These are phyloP conservation scores for Meghimatium bilineatum DNA, from an alignment of 2,888 invertebrate species.

Conservation along the genomic window DNA sequence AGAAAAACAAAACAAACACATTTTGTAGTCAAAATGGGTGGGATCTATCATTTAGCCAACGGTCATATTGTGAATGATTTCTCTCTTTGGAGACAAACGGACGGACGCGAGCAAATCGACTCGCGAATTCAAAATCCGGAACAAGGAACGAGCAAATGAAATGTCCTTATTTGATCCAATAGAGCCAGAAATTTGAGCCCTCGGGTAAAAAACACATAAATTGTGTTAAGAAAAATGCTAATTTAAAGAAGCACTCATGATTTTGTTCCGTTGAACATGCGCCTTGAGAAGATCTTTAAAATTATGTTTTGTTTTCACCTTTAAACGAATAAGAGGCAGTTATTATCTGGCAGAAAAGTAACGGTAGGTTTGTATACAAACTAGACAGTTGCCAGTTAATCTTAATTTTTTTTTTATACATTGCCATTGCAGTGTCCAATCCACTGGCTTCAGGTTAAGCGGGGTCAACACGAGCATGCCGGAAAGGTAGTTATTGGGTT, in stretches of 20 bases:
- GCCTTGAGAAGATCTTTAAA: not conserved
- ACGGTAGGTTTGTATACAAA: slow-evolving; percentile 3
- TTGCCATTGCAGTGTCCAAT: not conserved
- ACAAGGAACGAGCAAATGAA: not conserved
- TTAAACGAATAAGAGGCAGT: not conserved
- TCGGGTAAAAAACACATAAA: not conserved
- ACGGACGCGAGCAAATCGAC: not conserved
- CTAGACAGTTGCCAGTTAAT: slow-evolving; percentile 5
- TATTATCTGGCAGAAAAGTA: slow-evolving; percentile 11
- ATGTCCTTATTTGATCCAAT: not conserved
- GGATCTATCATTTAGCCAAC: not conserved
- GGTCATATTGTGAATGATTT: not conserved
- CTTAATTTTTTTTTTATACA: not conserved
- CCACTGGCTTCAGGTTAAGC: not conserved
- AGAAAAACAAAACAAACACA: not conserved
- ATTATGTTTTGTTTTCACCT: not conserved
- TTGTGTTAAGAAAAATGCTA: not conserved
- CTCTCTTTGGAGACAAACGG: not conserved
- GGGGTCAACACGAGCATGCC: not conserved
- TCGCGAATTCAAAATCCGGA: not conserved
- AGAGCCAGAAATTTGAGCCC: not conserved
- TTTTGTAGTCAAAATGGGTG: not conserved
- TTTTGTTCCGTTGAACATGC: not conserved
- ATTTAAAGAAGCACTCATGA: slow-evolving; percentile 12
- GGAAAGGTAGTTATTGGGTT: not conserved